Evolutionary conservation across 1,140 invertebrate genomes (phyloP).

Genomic region (Spodoptera litura): DNA sequence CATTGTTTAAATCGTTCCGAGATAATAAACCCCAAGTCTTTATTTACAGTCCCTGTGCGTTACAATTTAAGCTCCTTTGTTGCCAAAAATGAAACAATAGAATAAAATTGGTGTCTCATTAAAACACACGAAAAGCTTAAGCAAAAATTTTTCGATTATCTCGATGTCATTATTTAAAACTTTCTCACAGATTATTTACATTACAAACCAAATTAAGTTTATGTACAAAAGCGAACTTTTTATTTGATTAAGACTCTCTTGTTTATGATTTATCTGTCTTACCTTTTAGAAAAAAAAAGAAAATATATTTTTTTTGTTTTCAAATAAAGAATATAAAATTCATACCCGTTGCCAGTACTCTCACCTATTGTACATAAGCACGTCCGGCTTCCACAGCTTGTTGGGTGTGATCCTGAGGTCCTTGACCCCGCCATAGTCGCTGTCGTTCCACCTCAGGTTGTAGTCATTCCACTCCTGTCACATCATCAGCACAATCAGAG

Average conservation of each 20-base stretch:
- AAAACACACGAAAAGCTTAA: not conserved
- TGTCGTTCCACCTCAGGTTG: constrained; percentile 97
- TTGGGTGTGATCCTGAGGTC: constrained; percentile 97
- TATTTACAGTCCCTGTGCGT: not conserved
- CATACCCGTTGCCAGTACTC: constrained; percentile 58
- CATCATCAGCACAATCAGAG: constrained; percentile 59
- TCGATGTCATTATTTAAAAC: too few species aligned
- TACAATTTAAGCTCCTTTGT: constrained; percentile 3
- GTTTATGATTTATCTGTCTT: too few species aligned
- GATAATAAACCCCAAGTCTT: constrained; percentile 31
- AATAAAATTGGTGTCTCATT: not conserved
- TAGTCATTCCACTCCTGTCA: constrained; percentile 98
- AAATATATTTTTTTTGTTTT: not conserved
- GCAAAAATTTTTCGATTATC: too few species aligned
- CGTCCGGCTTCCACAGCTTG: constrained; percentile 98
- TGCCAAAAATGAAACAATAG: not conserved
- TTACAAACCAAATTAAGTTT: not conserved
- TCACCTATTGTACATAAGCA: constrained; percentile 99
- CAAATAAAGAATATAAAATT: not conserved
- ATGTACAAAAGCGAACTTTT: not conserved
- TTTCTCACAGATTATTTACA: not conserved
- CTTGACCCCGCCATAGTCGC: constrained; percentile 97
- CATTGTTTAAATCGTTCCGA: not conserved
- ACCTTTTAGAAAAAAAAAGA: not conserved
- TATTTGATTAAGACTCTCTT: too few species aligned